phyloP scores from a whole-genome alignment of 2,113 vertebrate genomes.

The Ailuropoda melanoleuca region DNA sequence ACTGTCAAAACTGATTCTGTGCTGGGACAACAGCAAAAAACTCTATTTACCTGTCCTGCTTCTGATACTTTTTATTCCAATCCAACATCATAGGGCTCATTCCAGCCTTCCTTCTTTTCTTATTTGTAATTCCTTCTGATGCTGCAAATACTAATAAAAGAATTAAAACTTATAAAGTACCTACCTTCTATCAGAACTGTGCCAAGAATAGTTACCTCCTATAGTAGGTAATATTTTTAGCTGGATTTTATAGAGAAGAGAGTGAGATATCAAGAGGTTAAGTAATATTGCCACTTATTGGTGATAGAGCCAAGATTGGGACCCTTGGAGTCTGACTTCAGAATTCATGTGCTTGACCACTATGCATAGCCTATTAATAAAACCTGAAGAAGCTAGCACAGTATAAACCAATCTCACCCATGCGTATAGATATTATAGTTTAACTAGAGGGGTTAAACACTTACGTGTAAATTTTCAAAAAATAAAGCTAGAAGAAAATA shows the following conservation, averaged over 20 bases:
- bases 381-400: background rate
- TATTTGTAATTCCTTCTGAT: background rate
- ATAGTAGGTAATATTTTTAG: constrained; percentile 8
- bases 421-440: background rate
- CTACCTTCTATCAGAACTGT: background rate
- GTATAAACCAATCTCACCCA: background rate
- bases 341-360: background rate
- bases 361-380: background rate
- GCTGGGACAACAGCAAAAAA: background rate
- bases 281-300: background rate
- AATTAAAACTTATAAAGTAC: background rate
- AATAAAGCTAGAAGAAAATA: constrained; percentile 5
- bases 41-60: background rate
- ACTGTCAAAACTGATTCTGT: background rate
- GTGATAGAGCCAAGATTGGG: background rate
- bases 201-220: background rate
- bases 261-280: background rate
- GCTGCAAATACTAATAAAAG: background rate
- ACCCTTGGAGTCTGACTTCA: background rate
- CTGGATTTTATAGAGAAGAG: background rate
- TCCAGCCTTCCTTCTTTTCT: background rate
- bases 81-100: background rate
- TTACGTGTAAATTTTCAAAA: background rate
- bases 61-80: background rate
- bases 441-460: constrained; percentile 27